Conservation (phyloP, 30 jellyfish, hydroid and myxozoan genomes). For the Aurelia aurita region DNA sequence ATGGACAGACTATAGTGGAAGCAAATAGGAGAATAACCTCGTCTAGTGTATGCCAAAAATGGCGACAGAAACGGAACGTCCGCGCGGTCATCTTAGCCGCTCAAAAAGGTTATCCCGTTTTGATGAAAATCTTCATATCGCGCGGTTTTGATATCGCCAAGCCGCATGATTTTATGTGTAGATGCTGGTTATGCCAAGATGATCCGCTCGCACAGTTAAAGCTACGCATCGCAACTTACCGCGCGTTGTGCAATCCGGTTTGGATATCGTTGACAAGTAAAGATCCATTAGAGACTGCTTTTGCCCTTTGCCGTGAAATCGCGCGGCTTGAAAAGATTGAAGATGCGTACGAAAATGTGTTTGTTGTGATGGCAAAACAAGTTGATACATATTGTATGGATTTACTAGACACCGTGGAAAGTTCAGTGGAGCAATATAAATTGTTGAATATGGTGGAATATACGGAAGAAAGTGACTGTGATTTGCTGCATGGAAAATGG, state of each 20-base stretch:
- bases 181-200: conserved; percentile 65
- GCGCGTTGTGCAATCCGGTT: conserved; percentile 81
- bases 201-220: conserved; percentile 74
- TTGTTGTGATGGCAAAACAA: conserved; percentile 33
- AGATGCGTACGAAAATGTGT: conserved; percentile 78
- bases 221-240: conserved; percentile 49
- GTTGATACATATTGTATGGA: conserved; percentile 60
- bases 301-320: conserved; percentile 47
- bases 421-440: conserved; percentile 32
- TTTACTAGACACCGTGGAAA: conserved; percentile 62
- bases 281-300: conserved; percentile 78
- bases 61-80: conserved; percentile 42
- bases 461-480: conserved; percentile 17
- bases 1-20: background rate
- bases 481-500: conserved; percentile 12
- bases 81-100: conserved; percentile 77
- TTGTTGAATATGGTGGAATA: conserved; percentile 52
- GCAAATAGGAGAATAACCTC: background rate
- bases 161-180: conserved; percentile 77
- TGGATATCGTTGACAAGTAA: conserved; percentile 77
- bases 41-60: conserved; percentile 20
- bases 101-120: conserved; percentile 47
- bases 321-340: conserved; percentile 48
- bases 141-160: conserved; percentile 63
- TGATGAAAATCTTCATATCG: conserved; percentile 62